Evolutionary conservation across 2,113 vertebrate genomes (phyloP).

Genomic region (Siniperca chuatsi): DNA sequence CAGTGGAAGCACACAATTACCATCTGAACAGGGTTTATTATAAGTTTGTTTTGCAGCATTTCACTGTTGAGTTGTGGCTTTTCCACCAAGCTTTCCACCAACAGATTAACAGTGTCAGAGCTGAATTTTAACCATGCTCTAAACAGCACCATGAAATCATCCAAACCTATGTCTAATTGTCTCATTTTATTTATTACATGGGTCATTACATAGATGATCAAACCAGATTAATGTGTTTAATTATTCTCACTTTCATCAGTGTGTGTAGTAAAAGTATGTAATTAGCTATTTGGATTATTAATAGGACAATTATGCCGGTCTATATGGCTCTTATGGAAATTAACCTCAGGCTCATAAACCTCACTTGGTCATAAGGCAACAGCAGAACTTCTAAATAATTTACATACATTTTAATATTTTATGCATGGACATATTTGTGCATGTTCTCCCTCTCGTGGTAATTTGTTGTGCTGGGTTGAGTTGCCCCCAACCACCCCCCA

Average conservation of each 20-base stretch:
- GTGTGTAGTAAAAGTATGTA: slow-evolving; percentile 71
- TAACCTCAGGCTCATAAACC: slow-evolving; percentile 68
- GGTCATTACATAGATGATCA: slow-evolving; percentile 73
- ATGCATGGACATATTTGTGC: slow-evolving; percentile 72
- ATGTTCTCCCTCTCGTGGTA: slow-evolving; percentile 61
- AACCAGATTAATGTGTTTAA: slow-evolving; percentile 73
- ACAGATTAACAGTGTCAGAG: slow-evolving; percentile 34
- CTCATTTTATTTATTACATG: slow-evolving; percentile 72
- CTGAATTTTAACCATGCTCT: slow-evolving; percentile 39
- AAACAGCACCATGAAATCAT: slow-evolving; percentile 42
- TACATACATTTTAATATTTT: slow-evolving; percentile 75
- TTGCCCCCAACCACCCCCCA: not conserved
- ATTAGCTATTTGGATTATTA: slow-evolving; percentile 77
- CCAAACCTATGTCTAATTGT: slow-evolving; percentile 61
- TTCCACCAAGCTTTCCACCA: slow-evolving; percentile 13
- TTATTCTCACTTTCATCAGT: slow-evolving; percentile 70
- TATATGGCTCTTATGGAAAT: slow-evolving; percentile 74
- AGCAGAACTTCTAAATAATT: slow-evolving; percentile 75
- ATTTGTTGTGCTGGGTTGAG: slow-evolving; percentile 61
- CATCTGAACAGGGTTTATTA: slow-evolving; percentile 50
- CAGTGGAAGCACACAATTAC: slow-evolving; percentile 53
- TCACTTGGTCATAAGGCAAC: slow-evolving; percentile 63
- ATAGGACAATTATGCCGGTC: slow-evolving; percentile 74
- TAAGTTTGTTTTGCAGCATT: slow-evolving; percentile 56
- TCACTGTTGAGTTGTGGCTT: slow-evolving; percentile 7